These are phyloP conservation scores for Tyto alba DNA, from an alignment of 2,113 vertebrate genomes.

Conservation along the genomic window DNA sequence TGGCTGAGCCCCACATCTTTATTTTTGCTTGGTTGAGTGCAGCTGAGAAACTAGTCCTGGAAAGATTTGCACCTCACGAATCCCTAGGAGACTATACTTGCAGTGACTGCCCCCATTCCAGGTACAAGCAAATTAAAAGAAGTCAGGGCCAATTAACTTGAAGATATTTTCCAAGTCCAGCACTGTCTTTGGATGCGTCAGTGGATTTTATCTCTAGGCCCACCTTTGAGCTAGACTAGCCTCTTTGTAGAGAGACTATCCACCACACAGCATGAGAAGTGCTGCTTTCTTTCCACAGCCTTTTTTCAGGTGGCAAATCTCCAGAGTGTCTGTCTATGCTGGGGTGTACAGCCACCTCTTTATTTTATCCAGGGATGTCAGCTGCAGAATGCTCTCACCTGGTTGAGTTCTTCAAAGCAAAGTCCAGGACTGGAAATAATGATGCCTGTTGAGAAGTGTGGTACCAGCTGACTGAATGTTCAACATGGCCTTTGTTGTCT, in stretches of 20 bases:
- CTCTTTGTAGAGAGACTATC: neutral
- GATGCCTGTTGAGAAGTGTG: neutral
- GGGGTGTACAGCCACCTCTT: neutral
- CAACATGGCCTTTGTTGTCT: accelerated
- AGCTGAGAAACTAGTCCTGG: neutral
- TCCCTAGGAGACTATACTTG: neutral
- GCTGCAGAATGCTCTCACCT: neutral
- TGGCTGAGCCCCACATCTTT: neutral
- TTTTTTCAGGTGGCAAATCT: neutral
- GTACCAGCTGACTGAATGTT: neutral
- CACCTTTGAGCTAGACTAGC: neutral
- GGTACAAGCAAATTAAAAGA: neutral
- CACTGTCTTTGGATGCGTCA: neutral
- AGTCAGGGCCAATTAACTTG: neutral
- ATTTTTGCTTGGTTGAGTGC: neutral
- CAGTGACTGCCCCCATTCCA: neutral
- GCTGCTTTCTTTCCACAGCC: neutral
- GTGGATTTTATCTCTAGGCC: neutral
- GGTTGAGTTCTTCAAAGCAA: neutral
- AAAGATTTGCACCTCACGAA: neutral
- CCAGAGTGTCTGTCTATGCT: neutral
- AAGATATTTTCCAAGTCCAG: neutral
- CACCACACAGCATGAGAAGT: neutral
- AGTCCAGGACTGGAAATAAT: neutral
- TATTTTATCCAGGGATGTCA: neutral